Base-by-base conservation (phyloP, 2,113 vertebrate genomes). In the Oostethus manadensis region DNA sequence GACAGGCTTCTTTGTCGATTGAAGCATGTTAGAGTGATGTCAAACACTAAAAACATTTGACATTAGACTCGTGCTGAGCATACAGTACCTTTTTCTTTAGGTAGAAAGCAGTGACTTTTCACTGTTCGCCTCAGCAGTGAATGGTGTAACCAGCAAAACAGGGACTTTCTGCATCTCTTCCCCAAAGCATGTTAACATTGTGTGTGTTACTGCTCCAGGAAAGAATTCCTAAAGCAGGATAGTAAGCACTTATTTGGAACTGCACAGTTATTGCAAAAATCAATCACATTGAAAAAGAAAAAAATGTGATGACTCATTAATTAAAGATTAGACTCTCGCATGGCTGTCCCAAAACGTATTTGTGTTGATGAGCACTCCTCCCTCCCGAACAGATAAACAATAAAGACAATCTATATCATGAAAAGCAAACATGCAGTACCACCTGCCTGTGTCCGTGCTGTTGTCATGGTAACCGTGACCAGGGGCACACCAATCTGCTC, bases 391-490 rank as follows among this genome's bases (percentile, higher is more conserved):
- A 70, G 72, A 21, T 49, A 48, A 68, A 78, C 50, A 68, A 76
- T 51, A 54, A 60, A 15, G 5, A 15, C 45, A 40, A 70, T 74
- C 66, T 60, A 69, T 72, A 69, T 23, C 46, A 70, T 56, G 53
- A 74, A 17, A 60, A 59, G 42, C 64, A 66, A 76, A 74, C 64
- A 51, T 33, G 29, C 29, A 33, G 29, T 71, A 17, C 45, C 22
- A 58, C 33, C 35, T 17, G 4, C 14, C 0, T 3, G 15, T 67
- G 56, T 75, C 58, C 54, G 35, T 63, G 56, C 65, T 70, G 80
- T 84, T 76, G 80, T 71, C 77, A 84, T 66, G 65, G 73, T 58
- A 83, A 84, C 84, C 22, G 1, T 16, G 68, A 64, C 64, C 62
- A 18, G 42, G 7, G 33, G 35, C 38, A 62, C 61, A 16, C 59